A percentile compares a stretch with the other conserved stretches of the same genome.
These are phyloP conservation scores for Drosophila multiciliata DNA, from an alignment of 2,888 invertebrate species.

Conservation along the genomic window DNA sequence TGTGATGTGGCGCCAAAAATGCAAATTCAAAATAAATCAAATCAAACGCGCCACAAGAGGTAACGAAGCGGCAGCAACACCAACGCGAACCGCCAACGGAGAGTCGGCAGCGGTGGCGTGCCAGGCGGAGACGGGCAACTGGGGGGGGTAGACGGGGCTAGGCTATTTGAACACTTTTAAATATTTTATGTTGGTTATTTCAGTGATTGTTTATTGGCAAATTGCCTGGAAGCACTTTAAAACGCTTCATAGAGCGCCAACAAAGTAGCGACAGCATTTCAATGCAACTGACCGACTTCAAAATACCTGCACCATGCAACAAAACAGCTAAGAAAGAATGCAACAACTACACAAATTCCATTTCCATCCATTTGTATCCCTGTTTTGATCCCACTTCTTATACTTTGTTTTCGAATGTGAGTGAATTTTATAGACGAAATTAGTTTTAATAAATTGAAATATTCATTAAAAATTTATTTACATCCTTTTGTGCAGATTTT, in stretches of 20 bases:
- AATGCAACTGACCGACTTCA: constrained; percentile 4
- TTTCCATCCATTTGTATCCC: too few species aligned
- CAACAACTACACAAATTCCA: not conserved
- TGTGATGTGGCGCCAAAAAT: constrained; percentile 57
- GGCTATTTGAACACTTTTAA: constrained; percentile 73
- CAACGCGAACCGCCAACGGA: constrained; percentile 59
- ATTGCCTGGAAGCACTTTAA: constrained; percentile 84
- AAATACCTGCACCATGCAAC: constrained; percentile 20
- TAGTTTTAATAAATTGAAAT: not conserved
- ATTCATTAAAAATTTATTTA: not conserved
- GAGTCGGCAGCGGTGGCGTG: not conserved
- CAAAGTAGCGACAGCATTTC: constrained; percentile 30
- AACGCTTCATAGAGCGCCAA: constrained; percentile 78
- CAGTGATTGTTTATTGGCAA: constrained; percentile 81
- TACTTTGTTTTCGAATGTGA: not conserved
- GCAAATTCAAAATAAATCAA: constrained; percentile 79
- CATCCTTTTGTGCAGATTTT: not conserved
- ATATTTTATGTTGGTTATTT: constrained; percentile 79
- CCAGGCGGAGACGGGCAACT: not conserved
- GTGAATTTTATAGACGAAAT: not conserved
- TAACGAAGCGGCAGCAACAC: constrained; percentile 83
- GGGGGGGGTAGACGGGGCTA: not conserved
- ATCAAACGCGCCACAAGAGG: constrained; percentile 78
- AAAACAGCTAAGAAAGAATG: not conserved
- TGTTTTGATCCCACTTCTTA: not conserved